These are phyloP conservation scores for Acanthosepion pharaonis DNA, from an alignment of 2,888 invertebrate genomes.

Conservation along the genomic window DNA sequence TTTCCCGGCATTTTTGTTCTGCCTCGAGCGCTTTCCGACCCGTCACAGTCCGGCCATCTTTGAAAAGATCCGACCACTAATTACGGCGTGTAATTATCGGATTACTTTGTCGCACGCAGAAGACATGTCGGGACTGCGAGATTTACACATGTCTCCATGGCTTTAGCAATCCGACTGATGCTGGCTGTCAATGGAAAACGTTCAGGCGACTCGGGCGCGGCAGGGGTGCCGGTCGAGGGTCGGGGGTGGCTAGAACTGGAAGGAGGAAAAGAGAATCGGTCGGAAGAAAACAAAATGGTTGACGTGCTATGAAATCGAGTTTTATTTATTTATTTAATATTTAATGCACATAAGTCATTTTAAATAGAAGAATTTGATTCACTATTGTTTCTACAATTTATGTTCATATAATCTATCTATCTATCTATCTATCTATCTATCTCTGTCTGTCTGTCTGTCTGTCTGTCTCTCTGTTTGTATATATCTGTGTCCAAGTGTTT, in stretches of 20 bases:
- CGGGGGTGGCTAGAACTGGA: not conserved
- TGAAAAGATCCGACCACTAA: conserved; percentile 35
- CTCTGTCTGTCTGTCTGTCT: too few species aligned
- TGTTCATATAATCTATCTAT: too few species aligned
- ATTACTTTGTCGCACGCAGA: not conserved
- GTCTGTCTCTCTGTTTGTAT: too few species aligned
- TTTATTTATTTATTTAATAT: too few species aligned
- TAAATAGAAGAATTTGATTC: too few species aligned
- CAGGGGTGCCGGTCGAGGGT: not conserved
- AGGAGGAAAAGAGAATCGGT: not conserved
- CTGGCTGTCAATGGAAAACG: conserved; percentile 4
- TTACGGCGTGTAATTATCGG: not conserved
- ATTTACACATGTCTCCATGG: conserved; percentile 6
- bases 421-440: too few species aligned
- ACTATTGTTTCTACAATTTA: too few species aligned
- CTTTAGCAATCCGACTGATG: not conserved
- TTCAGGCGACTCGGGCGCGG: not conserved
- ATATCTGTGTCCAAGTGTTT: too few species aligned
- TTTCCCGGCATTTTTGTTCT: not conserved
- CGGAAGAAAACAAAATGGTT: not conserved
- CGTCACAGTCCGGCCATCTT: not conserved
- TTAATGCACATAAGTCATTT: too few species aligned
- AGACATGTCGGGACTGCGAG: conserved; percentile 23
- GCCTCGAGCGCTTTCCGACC: not conserved
- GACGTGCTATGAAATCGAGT: too few species aligned